A percentile compares a stretch with the other conserved stretches of the same genome.
These are phyloP conservation scores for Drosophila nigricruria DNA, from an alignment of 2,888 invertebrate genomes.

Conservation along the genomic window DNA sequence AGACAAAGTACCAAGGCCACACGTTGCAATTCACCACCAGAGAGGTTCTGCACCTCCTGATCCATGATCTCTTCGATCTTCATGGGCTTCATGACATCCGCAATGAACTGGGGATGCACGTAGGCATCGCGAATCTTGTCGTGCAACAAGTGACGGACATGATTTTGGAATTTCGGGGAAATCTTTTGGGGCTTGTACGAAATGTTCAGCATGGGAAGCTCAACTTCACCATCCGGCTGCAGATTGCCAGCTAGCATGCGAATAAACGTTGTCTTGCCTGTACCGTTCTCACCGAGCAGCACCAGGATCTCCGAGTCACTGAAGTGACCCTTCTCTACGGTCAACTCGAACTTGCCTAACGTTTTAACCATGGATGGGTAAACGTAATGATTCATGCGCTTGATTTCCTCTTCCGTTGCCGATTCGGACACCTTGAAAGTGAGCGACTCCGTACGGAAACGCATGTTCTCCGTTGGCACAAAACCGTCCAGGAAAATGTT, in stretches of 20 bases:
- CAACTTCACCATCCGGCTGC: slow-evolving; percentile 91
- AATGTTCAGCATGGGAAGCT: slow-evolving; percentile 94
- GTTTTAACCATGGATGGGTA: slow-evolving; percentile 97
- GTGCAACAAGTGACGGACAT: slow-evolving; percentile 96
- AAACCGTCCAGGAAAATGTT: slow-evolving; percentile 99
- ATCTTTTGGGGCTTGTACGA: slow-evolving; percentile 99
- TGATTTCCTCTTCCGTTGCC: slow-evolving; percentile 98
- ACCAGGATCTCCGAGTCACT: slow-evolving; percentile 99
- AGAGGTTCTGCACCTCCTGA: slow-evolving; percentile 98
- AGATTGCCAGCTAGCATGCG: slow-evolving; percentile 98
- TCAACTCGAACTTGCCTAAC: slow-evolving; percentile 90
- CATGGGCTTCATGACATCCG: slow-evolving; percentile 99
- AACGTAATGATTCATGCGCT: slow-evolving; percentile 97
- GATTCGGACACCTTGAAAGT: slow-evolving; percentile 99
- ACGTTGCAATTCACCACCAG: slow-evolving; percentile 99
- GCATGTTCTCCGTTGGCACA: slow-evolving; percentile 99
- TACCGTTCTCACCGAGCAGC: slow-evolving; percentile 98
- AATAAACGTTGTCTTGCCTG: slow-evolving; percentile 99
- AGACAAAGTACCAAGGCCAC: slow-evolving; percentile 98
- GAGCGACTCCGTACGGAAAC: slow-evolving; percentile 98
- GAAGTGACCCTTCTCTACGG: slow-evolving; percentile 96
- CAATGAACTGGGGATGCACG: slow-evolving; percentile 98
- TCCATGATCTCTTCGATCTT: slow-evolving; percentile 99
- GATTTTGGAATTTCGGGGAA: slow-evolving; percentile 97
- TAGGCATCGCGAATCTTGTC: slow-evolving; percentile 99